Conservation (phyloP, 2,113 vertebrate genomes). For the cattle (Bos taurus) region ARS-UCD2.0 NC_037336.1:3317501-3318000, state of each 20-base stretch:
- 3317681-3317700: conserved; percentile 57
- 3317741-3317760: not conserved
- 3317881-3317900: not conserved
- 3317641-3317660: conserved; percentile 66
- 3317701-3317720: conserved; percentile 57
- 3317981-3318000: not conserved
- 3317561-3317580: conserved; percentile 63
- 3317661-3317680: conserved; percentile 56
- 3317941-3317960: not conserved
- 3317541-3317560: conserved; percentile 61
- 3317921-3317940: not conserved
- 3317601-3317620: conserved; percentile 73
- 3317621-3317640: conserved; percentile 65
- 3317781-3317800: not conserved
- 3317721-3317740: conserved; percentile 11
- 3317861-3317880: not conserved
- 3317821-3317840: not conserved
- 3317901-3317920: not conserved
- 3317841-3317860: not conserved
- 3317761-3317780: not conserved
- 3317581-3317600: conserved; percentile 74
- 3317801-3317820: not conserved
- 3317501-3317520: conserved; percentile 57
- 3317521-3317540: conserved; percentile 45
- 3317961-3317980: not conserved